Evolutionary conservation across 2,797 vertebrate genomes (phyloP).

Genomic region (Urophycis tenuis): DNA sequence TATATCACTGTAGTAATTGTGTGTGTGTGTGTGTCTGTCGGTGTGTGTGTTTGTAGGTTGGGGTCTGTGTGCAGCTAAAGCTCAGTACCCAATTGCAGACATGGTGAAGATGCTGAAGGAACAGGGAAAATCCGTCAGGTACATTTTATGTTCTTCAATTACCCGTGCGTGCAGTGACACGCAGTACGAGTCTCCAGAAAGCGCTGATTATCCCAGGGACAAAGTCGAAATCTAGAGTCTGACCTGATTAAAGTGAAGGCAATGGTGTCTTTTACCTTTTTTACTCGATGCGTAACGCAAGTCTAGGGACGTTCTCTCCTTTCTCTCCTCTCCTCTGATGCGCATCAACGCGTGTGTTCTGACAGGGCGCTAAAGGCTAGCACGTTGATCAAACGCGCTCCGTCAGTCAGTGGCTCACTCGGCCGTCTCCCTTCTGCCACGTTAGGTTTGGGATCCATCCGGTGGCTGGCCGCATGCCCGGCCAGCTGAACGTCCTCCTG

Average conservation of each 20-base stretch:
- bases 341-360: neutral
- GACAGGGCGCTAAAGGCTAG: neutral
- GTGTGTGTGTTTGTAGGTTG: conserved; percentile 59
- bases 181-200: neutral
- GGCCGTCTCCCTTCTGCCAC: neutral
- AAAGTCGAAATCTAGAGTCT: neutral
- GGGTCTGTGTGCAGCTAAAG: conserved; percentile 79
- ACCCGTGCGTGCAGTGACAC: neutral
- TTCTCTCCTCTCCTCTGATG: neutral
- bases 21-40: conserved; percentile 7
- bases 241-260: neutral
- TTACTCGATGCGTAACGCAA: no score
- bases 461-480: conserved; percentile 78
- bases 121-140: conserved; percentile 75
- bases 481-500: conserved; percentile 76
- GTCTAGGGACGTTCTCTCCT: no score
- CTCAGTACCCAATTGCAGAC: conserved; percentile 78
- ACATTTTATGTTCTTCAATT: conserved; percentile 15
- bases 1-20: neutral
- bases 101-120: conserved; percentile 79
- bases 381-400: neutral
- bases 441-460: conserved; percentile 77
- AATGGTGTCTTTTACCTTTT: neutral
- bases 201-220: neutral
- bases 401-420: neutral